Percentiles rank a stretch among this genome's conserved stretches.
These are phyloP conservation scores for Hoplostethus mediterraneus DNA, from an alignment of 2,797 vertebrate species.

Conservation along the genomic window DNA sequence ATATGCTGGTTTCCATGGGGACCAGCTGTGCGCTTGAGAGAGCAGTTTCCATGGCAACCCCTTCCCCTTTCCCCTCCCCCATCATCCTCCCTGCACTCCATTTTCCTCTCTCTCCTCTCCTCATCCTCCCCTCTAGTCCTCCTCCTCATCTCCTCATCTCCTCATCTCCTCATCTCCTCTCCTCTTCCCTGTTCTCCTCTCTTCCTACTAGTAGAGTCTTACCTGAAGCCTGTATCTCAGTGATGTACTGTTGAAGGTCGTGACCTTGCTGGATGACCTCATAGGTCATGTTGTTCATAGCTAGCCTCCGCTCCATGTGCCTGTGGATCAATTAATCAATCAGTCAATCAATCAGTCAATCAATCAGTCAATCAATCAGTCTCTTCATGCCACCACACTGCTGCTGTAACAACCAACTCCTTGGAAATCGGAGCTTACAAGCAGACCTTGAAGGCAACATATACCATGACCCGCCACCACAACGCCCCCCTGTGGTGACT, in stretches of 20 bases:
- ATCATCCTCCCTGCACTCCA: conserved; percentile 21
- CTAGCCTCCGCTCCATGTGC: conserved; percentile 93
- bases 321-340: conserved; percentile 63
- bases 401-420: too few relatives aligned
- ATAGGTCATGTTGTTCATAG: conserved; percentile 98
- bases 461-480: too few relatives aligned
- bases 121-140: too few relatives aligned
- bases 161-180: too few relatives aligned
- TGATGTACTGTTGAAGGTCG: conserved; percentile 96
- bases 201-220: background rate
- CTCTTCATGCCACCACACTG: too few relatives aligned
- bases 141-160: too few relatives aligned
- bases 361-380: background rate
- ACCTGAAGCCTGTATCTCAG: conserved; percentile 97
- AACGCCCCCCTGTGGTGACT: too few relatives aligned
- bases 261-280: conserved; percentile 98
- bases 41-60: conserved; percentile 83
- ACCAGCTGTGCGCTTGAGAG: conserved; percentile 78
- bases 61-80: conserved; percentile 58
- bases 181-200: too few relatives aligned
- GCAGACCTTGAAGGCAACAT: too few relatives aligned
- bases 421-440: too few relatives aligned
- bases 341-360: background rate
- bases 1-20: conserved; percentile 80
- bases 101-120: too few relatives aligned